A percentile compares a stretch with the other conserved stretches of the same genome.
Conservation (phyloP, 1,140 invertebrate species). For the Limonius californicus region DNA sequence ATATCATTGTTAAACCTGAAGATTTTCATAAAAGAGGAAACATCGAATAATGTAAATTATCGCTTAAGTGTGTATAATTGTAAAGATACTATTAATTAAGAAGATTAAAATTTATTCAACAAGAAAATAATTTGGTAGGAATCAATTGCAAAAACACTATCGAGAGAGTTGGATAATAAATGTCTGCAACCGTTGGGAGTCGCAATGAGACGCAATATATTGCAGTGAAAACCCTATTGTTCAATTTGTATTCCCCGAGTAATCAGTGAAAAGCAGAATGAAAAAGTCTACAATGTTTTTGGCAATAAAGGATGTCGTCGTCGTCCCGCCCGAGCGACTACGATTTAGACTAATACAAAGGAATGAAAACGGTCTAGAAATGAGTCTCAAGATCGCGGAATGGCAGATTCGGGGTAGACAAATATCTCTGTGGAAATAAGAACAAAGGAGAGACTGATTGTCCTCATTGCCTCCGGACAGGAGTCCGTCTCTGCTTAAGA, state of each 20-base stretch:
- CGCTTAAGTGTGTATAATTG: too few species aligned
- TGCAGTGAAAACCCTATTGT: background rate
- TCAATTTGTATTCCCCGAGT: slow-evolving; percentile 7
- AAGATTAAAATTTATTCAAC: too few species aligned
- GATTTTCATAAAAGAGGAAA: too few species aligned
- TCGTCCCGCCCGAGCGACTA: slow-evolving; percentile 24
- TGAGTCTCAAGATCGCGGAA: slow-evolving; percentile 28
- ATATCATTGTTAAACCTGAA: too few species aligned
- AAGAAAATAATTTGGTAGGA: too few species aligned
- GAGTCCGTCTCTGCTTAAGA: slow-evolving; percentile 42
- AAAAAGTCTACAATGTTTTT: slow-evolving; percentile 13
- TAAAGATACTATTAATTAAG: too few species aligned
- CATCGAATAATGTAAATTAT: too few species aligned
- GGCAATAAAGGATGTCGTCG: slow-evolving; percentile 18
- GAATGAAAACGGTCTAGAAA: slow-evolving; percentile 30
- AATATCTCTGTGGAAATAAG: slow-evolving; percentile 45
- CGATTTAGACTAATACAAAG: slow-evolving; percentile 29
- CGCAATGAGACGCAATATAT: background rate
- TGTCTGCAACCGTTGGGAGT: too few species aligned
- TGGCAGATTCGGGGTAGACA: slow-evolving; percentile 37
- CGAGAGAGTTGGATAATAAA: too few species aligned
- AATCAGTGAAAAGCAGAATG: slow-evolving; percentile 15
- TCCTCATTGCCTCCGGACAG: slow-evolving; percentile 47
- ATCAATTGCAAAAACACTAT: too few species aligned
- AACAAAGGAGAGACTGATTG: slow-evolving; percentile 45